A percentile compares a stretch with the other conserved stretches of the same genome.
These are phyloP conservation scores for Cottus gobio DNA, from an alignment of 2,113 vertebrate genomes.

Conservation along the genomic window DNA sequence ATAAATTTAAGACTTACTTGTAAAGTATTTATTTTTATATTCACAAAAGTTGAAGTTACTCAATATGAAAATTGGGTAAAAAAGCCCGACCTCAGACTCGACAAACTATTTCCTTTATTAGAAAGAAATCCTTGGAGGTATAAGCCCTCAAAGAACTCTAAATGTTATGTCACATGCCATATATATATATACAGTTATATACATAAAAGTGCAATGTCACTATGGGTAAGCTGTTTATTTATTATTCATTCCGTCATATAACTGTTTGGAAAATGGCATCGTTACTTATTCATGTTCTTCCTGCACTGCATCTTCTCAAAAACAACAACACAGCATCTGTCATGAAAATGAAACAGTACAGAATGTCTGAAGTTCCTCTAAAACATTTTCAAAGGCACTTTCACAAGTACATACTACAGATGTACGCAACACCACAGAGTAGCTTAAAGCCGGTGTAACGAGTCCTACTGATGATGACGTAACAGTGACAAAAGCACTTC, in stretches of 20 bases:
- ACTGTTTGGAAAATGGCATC: conserved; percentile 79
- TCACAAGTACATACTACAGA: conserved; percentile 95
- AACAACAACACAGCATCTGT: conserved; percentile 70
- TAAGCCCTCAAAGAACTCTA: conserved; percentile 87
- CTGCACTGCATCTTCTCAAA: conserved; percentile 54
- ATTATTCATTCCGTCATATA: conserved; percentile 77
- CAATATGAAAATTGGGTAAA: not conserved
- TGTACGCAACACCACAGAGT: conserved; percentile 88
- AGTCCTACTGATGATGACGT: conserved; percentile 82
- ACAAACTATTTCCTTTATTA: conserved; percentile 97
- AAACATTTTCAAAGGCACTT: conserved; percentile 97
- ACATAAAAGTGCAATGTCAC: conserved; percentile 96
- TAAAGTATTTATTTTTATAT: not conserved
- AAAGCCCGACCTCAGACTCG: conserved; percentile 52
- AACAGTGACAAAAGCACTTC: conserved; percentile 61
- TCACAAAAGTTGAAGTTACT: not conserved
- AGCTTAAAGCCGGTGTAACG: conserved; percentile 84
- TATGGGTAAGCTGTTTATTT: conserved; percentile 89
- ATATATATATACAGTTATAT: conserved; percentile 92
- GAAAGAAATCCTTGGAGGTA: conserved; percentile 90
- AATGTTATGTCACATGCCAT: conserved; percentile 92
- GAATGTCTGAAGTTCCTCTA: conserved; percentile 90
- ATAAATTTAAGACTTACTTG: not conserved
- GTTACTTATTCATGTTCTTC: conserved; percentile 67
- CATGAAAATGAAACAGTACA: conserved; percentile 83